Percentiles rank a stretch among this genome's conserved stretches.
Evolutionary conservation across 2,888 invertebrate genomes (phyloP).

Genomic region (Cheilosia soror): DNA sequence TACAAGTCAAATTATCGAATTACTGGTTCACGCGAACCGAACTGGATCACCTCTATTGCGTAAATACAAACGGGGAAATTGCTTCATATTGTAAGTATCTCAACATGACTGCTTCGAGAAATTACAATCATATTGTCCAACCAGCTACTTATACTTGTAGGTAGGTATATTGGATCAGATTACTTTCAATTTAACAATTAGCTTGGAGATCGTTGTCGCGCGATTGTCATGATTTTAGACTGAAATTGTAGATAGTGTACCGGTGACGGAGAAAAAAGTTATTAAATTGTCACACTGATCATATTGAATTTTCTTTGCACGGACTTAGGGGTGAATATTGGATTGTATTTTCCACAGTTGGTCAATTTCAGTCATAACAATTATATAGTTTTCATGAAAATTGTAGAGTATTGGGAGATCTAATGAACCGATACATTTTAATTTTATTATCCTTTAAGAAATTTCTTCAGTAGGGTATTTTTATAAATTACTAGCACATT

Average conservation of each 20-base stretch:
- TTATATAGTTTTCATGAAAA: too few species aligned
- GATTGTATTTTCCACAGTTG: not conserved
- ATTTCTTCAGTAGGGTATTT: too few species aligned
- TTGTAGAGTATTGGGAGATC: not conserved
- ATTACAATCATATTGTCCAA: not conserved
- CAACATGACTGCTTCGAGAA: conserved; percentile 13
- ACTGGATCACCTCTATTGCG: conserved; percentile 13
- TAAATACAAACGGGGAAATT: not conserved
- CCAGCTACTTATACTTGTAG: not conserved
- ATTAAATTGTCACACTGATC: conserved; percentile 34
- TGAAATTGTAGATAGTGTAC: conserved; percentile 1
- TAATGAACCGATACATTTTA: not conserved
- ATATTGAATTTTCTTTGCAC: conserved; percentile 1
- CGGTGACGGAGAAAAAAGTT: not conserved
- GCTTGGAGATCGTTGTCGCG: conserved; percentile 43
- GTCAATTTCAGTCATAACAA: not conserved
- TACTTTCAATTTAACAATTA: conserved; percentile 59
- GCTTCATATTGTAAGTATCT: not conserved
- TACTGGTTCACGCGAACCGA: conserved; percentile 12
- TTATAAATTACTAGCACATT: too few species aligned
- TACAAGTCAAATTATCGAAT: conserved; percentile 14
- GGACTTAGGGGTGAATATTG: conserved; percentile 23
- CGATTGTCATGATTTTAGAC: conserved; percentile 31
- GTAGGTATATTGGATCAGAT: conserved; percentile 26
- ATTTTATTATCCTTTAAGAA: too few species aligned